These are phyloP conservation scores for Megamerina dolium DNA, from an alignment of 2,888 invertebrate genomes.

Conservation along the genomic window DNA sequence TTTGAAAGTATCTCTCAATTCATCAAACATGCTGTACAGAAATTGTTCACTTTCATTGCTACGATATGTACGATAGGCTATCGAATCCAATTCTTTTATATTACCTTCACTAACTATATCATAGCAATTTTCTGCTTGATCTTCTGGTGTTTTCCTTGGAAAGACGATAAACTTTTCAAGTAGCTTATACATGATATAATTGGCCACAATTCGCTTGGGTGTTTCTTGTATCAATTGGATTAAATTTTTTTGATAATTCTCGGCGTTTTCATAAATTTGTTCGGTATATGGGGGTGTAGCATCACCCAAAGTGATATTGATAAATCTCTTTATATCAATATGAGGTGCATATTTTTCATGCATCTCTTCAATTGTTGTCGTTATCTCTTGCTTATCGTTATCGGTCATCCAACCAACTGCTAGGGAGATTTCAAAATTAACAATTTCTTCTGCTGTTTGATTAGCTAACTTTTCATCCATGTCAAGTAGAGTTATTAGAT, in stretches of 20 bases:
- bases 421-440: no score
- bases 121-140: conserved; percentile 25
- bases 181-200: conserved; percentile 35
- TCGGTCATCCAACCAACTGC: no score
- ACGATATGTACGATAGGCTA: conserved; percentile 34
- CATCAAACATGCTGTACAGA: conserved; percentile 34
- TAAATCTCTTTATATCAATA: conserved; percentile 29
- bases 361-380: conserved; percentile 23
- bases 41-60: conserved; percentile 29
- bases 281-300: conserved; percentile 23
- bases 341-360: conserved; percentile 29
- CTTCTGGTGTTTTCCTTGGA: conserved; percentile 12
- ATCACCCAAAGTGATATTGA: conserved; percentile 29
- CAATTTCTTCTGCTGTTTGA: conserved; percentile 28
- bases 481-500: conserved; percentile 26
- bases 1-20: conserved; percentile 33
- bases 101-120: conserved; percentile 29
- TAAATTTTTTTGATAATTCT: conserved; percentile 31
- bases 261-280: conserved; percentile 29
- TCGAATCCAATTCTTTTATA: conserved; percentile 39
- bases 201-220: no score
- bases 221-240: conserved; percentile 23
- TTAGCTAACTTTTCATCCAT: conserved; percentile 21
- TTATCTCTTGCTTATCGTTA: no score
- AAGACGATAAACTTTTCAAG: conserved; percentile 28